Evolutionary conservation across 1,140 invertebrate species (phyloP), one percentile per base, ranked within the genome.

Genomic region (Drosophila tropicalis): DNA sequence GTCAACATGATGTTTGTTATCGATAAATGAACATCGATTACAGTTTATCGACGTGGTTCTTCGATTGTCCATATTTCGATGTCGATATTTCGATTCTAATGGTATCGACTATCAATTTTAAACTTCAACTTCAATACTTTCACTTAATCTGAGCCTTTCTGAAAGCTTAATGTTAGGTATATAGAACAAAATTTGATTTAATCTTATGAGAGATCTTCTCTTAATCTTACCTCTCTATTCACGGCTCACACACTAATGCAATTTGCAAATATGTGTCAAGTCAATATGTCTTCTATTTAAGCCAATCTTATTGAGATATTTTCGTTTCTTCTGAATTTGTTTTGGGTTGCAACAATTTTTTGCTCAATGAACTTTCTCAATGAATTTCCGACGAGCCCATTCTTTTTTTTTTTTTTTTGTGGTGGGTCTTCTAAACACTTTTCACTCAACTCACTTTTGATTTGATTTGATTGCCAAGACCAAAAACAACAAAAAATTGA

Each of bases 311-410:
- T 12, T 39, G 2, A 13, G 12, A 13, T 2, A 12, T 12, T 12
- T 17, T 55, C 29, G 41, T 13, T 36, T 60, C 32, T 67, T 29
- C 39, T 55, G 10, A 70, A 41, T 57, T 66, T 66, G 64, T 57
- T 61, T 61, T 67, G 36, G 62, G 56, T 66, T 51, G 17, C 17
- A 51, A 51, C 5, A 22, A 22, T 51, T 51, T 51, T 19, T 51
- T 51, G 3, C 2, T 51, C 17, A 51, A 51, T 51, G 44, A 51
- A 22, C 44, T 51, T 22, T 22, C 17, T 51, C 17, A 51, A 51
- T 47, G 15, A 47, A 47, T 47, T 47, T 6, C 44, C 44, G 44
- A 47, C 44, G 15, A 15, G 44, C 44, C 44, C 44, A 51, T 51
- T 51, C 12, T 51, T 39, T 39, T 12, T 39, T 10, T 0, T 25